Evolutionary conservation across 2,113 vertebrate genomes (phyloP), one percentile per base, ranked within the genome.

Genomic region (Prochilodus magdalenae): DNA sequence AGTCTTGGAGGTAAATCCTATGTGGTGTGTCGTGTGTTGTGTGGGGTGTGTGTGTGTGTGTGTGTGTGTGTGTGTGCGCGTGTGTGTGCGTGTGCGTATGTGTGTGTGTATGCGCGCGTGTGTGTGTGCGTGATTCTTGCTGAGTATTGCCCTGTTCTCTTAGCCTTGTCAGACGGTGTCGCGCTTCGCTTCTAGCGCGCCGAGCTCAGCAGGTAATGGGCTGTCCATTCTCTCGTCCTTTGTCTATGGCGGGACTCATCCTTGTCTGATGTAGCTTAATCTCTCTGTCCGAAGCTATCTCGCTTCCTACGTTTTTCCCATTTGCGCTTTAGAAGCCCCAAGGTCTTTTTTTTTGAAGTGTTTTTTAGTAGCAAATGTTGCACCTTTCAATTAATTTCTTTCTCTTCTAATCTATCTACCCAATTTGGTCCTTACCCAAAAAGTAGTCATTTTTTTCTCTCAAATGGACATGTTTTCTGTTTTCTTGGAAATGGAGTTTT

Each of bases 181-280:
- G 20, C 66, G 20, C 33, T 22, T 69, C 66, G 10, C 44, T 33
- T 69, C 66, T 33, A 40, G n/a, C n/a, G n/a, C n/a, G n/a, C n/a
- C n/a, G n/a, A 26, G 57, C 57, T 60, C 57, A 60, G 57, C 57
- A 60, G n/a, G n/a, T 60, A 22, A 40, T 40, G 8, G 1, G 36
- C 65, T n/a, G 20, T 70, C 66, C 6, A 0, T 67, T 22, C 29
- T 36, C 30, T 36, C 63, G 11, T 7, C 20, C 62, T 65, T 27
- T 66, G 4, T 66, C 29, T 66, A 27, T 20, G 20, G n/a, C 14
- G 1, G 49, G 49, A 20, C 63, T 66, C 27, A 67, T 67, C 65
- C 65, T 36, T 67, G n/a, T 67, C 65, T 67, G 29, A 67, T 67
- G n/a, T 66, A 66, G 63, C 62, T 65, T 30, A 12, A 14, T n/a